Base-by-base conservation (phyloP, 2,113 vertebrate genomes). In the Indri indri region DNA sequence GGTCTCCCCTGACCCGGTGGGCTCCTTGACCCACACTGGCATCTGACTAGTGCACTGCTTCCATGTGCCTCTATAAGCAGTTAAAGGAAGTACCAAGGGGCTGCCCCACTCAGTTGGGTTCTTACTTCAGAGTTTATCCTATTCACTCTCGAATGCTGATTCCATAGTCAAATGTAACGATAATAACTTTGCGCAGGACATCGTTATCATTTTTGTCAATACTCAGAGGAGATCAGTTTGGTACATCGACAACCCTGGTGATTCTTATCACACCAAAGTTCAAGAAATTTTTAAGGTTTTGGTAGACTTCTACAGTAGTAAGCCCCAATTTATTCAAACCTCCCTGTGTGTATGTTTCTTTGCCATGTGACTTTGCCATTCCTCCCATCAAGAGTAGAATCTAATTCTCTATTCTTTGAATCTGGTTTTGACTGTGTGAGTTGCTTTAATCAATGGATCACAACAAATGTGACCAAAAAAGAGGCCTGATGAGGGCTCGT, bases 341-440 rank as follows among this genome's bases (percentile, higher is more conserved):
- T 84, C 3, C 47, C 42, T 52, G 1, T 23, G 30, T 18, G 13
- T 3, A 50, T 61, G 2, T 52, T 30, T 23, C 52, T 87, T 84
- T 92, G 73, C 20, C 18, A 14, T 30, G 11, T 68, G 45, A 57
- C 34, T 92, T 88, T 45, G 54, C 18, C 12, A 3, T 74, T 93
- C 71, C 10, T 87, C 16, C 23, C 27, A 52, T 68, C 34, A 79
- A 30, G 3, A 79, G 27, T 68, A 5, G 57, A 77, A 68, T 45
- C 50, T 71, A 30, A 88, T 74, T 92, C 22, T 93, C 16, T 20
- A 80, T 73, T 90, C 27, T 82, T 93, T 95, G 22, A 94, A n/a
- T 87, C 34, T 94, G 14, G 10, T 83, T 42, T 80, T 88, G 42
- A 22, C 23, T 50, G 52, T 61, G 13, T 91, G 89, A 37, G 57